A percentile compares a stretch with the other conserved stretches of the same genome.
These are phyloP conservation scores for Ormyrus thymus DNA, from an alignment of 2,888 invertebrate genomes.

Conservation along the genomic window DNA sequence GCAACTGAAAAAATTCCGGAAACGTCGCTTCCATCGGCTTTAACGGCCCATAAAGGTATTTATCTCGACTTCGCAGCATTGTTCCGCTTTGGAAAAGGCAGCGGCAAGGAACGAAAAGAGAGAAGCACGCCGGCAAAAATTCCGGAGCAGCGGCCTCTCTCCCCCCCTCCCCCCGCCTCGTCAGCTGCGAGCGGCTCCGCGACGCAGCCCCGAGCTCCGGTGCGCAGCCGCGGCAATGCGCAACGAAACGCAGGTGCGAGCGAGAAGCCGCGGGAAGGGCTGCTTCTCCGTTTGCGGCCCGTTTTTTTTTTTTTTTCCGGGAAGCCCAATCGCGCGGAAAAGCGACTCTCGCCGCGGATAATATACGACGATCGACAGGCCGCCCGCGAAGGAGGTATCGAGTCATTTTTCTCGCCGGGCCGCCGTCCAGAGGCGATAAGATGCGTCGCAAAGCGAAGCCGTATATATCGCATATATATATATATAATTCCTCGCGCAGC, in stretches of 20 bases:
- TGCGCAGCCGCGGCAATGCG: background rate
- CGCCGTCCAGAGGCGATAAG: constrained; percentile 31
- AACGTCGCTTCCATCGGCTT: no score
- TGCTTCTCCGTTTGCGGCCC: no score
- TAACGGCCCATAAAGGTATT: constrained; percentile 17
- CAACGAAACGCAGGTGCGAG: no score
- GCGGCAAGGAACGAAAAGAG: background rate
- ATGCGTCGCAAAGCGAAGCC: constrained; percentile 20
- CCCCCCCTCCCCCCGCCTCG: no score
- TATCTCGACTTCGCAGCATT: constrained; percentile 7
- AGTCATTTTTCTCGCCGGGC: background rate
- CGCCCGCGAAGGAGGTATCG: background rate
- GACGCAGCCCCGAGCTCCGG: constrained; percentile 1
- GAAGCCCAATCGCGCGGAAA: no score
- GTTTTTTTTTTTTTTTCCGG: background rate
- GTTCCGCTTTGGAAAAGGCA: background rate
- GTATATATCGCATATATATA: no score
- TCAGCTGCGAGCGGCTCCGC: background rate
- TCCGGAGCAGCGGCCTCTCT: background rate
- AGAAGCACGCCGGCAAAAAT: background rate
- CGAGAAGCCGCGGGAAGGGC: no score
- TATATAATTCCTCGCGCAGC: no score
- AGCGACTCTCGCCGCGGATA: background rate
- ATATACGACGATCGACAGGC: background rate
- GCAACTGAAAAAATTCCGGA: no score